These are phyloP conservation scores for Parapristionchus giblindavisi DNA, from an alignment of 2,888 invertebrate genomes.

Conservation along the genomic window DNA sequence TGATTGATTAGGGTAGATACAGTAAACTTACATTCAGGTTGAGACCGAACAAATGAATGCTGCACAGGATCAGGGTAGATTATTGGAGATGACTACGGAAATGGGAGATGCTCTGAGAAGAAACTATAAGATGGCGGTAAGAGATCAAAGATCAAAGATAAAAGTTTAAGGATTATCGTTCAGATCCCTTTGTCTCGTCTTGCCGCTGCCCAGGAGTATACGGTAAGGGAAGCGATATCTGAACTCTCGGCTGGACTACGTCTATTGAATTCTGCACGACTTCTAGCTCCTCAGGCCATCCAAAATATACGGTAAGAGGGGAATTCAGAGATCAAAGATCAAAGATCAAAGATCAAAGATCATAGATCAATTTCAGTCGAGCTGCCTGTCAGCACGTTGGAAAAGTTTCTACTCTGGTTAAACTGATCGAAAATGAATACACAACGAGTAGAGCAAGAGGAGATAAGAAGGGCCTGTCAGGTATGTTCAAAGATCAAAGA, in stretches of 20 bases:
- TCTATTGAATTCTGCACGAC: constrained; percentile 11
- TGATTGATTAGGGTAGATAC: background rate
- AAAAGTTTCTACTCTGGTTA: constrained; percentile 12
- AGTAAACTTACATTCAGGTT: background rate
- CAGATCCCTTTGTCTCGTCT: constrained; percentile 26
- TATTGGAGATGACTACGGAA: constrained; percentile 11
- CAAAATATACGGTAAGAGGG: constrained; percentile 11
- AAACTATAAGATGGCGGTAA: background rate
- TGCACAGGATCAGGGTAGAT: constrained; percentile 3
- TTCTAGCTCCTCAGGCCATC: constrained; percentile 18
- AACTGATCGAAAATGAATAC: constrained; percentile 30
- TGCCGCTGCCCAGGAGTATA: constrained; percentile 9
- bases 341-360: too few relatives aligned
- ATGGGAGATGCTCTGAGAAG: constrained; percentile 13
- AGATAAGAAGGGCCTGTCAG: constrained; percentile 17
- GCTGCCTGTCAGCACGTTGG: constrained; percentile 17
- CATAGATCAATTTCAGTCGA: background rate
- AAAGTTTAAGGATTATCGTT: too few relatives aligned
- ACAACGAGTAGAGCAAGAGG: constrained; percentile 6
- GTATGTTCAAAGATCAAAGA: too few relatives aligned
- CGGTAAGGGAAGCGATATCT: constrained; percentile 9
- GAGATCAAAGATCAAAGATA: too few relatives aligned
- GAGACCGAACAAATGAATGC: constrained; percentile 19
- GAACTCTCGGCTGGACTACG: background rate
- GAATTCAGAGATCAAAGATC: too few relatives aligned